Percentiles rank a stretch among this genome's conserved stretches.
These are phyloP conservation scores for Aleadryas rufinucha DNA, from an alignment of 2,113 vertebrate genomes.

Conservation along the genomic window DNA sequence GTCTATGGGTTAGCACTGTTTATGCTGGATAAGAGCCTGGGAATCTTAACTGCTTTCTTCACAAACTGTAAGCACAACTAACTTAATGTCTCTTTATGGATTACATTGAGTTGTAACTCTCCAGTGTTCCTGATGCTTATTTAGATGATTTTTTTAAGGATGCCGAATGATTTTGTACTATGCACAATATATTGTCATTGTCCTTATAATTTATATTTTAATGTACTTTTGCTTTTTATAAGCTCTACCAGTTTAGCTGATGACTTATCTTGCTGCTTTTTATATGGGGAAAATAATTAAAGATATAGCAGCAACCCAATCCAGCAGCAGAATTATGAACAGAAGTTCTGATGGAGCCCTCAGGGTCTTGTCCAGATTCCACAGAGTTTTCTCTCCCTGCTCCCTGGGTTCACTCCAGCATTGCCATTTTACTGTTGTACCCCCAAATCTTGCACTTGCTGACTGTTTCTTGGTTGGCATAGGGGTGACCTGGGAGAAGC, in stretches of 20 bases:
- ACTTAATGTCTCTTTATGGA: not conserved
- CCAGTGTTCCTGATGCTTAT: not conserved
- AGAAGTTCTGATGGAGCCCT: not conserved
- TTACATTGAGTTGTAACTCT: not conserved
- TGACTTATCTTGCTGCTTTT: not conserved
- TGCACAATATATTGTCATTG: not conserved
- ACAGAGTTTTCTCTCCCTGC: not conserved
- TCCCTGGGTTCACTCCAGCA: not conserved
- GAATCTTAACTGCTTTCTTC: slow-evolving; percentile 5
- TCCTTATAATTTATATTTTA: slow-evolving; percentile 14
- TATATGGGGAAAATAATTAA: not conserved
- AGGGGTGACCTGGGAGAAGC: not conserved
- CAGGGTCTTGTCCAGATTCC: not conserved
- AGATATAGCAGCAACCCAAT: not conserved
- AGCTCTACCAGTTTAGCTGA: slow-evolving; percentile 18
- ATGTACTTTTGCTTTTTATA: slow-evolving; percentile 23
- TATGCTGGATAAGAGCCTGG: not conserved
- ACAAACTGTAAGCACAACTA: slow-evolving; percentile 1
- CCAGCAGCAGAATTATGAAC: no score
- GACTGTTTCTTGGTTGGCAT: not conserved
- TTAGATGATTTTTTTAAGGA: not conserved
- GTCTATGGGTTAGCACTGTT: not conserved
- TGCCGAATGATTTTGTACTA: not conserved
- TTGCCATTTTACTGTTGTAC: not conserved
- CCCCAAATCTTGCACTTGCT: not conserved